phyloP scores from a whole-genome alignment of 2,797 vertebrate genomes.

The Philypnodon macrostomus region DNA sequence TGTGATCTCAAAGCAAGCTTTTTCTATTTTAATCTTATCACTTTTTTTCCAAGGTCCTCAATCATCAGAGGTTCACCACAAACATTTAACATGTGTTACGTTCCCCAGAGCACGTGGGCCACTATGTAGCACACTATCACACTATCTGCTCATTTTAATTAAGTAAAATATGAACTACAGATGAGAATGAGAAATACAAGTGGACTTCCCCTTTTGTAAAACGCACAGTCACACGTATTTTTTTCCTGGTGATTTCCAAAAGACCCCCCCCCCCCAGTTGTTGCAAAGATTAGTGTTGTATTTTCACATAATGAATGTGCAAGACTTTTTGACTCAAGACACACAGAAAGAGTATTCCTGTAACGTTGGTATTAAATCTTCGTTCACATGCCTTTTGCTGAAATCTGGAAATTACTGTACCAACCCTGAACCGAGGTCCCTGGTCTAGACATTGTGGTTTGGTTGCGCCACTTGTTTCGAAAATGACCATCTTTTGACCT shows the following conservation, averaged over 20 bases:
- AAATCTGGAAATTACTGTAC: too few relatives aligned
- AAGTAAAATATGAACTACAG: not conserved
- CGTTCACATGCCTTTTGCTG: too few relatives aligned
- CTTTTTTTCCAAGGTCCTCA: conserved; percentile 46
- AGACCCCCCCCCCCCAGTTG: not conserved
- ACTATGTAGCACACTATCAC: conserved; percentile 4
- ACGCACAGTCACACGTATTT: conserved; percentile 3
- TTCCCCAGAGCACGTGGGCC: conserved; percentile 40
- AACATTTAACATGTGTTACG: conserved; percentile 56
- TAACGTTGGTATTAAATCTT: too few relatives aligned
- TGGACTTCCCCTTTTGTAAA: conserved; percentile 20
- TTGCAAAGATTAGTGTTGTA: too few relatives aligned
- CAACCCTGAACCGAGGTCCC: too few relatives aligned
- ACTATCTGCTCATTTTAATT: not conserved
- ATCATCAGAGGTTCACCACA: conserved; percentile 28
- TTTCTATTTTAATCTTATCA: conserved; percentile 58
- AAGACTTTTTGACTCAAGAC: too few relatives aligned
- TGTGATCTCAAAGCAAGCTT: conserved; percentile 4
- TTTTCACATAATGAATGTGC: too few relatives aligned
- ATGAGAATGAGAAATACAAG: not conserved
- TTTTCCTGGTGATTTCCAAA: not conserved
- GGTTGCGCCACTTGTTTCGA: too few relatives aligned
- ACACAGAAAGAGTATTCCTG: too few relatives aligned
- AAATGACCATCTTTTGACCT: too few relatives aligned
- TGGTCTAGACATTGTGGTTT: too few relatives aligned